Base-by-base conservation (phyloP, 2,888 invertebrate genomes). In the Drosophila anomelani region DNA sequence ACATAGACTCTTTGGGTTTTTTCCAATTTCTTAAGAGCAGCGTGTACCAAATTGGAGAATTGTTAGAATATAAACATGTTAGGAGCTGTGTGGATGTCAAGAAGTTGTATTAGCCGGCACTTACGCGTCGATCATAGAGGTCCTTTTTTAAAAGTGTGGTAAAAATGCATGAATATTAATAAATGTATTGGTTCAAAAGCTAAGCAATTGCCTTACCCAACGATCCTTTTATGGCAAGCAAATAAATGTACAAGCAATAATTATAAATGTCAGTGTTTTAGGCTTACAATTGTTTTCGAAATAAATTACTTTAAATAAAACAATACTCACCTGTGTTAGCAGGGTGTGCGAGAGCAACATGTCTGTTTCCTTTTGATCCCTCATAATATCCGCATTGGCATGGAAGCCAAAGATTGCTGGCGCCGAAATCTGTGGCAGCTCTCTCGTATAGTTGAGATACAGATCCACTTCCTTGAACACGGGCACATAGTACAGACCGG, bases 371-470 rank as follows among this genome's bases (percentile, higher is more conserved):
- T 96, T 95, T 92, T 97, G 96, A 92, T 98, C 98, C 91, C 97
- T 97, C 87, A 97, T 96, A 85, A 98, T 97, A 89, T 98, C 97
- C 0, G 98, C 98, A 93, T 98, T 98, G 68, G 96, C 95, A 92
- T 98, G 96, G 94, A 98, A 96, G 13, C 98, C 98, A 92, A 98
- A 98, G 44, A 98, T 96, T 72, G 95, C 95, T 0, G 98, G 98
- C 62, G 95, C 94, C 17, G 97, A 96, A 32, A 95, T 95, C 63
- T 95, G 93, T 0, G 98, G 98, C 81, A 98, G 92, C 34, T 94
- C 94, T 26, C 93, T 94, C 0, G 95, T 95, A 85, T 95, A 96
- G 20, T 92, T 91, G 59, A 96, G 91, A 91, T 95, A 97, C 34
- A 95, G 95, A 0, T 95, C 95, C 84, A 96, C 95, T 84, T 96